Evolutionary conservation across 2,113 vertebrate genomes (phyloP), one percentile per base, ranked within the genome.

Genomic region (Parotia lawesii): DNA sequence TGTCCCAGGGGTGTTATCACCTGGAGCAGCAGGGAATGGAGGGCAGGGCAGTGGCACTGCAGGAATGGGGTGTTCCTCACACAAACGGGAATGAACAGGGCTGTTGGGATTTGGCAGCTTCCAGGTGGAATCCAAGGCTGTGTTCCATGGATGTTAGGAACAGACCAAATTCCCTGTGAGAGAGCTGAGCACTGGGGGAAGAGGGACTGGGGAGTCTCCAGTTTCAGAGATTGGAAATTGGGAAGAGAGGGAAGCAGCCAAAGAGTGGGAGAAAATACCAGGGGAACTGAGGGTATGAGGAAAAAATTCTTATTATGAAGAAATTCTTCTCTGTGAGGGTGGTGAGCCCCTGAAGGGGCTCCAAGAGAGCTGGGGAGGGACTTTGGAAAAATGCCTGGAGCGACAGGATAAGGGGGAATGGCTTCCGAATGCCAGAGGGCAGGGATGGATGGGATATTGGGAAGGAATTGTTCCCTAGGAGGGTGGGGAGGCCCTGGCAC

Each of bases 131-230:
- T 44, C 15, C 50, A 53, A 74, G 50, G 29, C 10, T 27, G 0
- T 23, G 15, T 60, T 74, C 53, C 47, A 5, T 21, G 31, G 35
- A 22, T 67, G 38, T 67, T 67, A 58, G 78, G 64, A 66, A 54
- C 28, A 78, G 45, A 87, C 8, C 29, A 1, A 2, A 12, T 58
- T 50, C 45, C 50, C 51, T 45, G 2, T 0, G 4, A 42, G 57
- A 28, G 42, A 58, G 38, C 17, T 74, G 42, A 51, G 38, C 44
- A 17, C 61, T 58, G 54, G 9, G 60, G 35, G 14, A 57, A 38
- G 47, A 72, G 23, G 20, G 8, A 37, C 27, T 40, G 72, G 38
- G 35, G 56, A 65, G 54, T 24, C 81, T 84, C 64, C 0, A 0
- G 2, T 11, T 12, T 18, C n/a, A 65, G 24, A 8, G 44, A 16